These are phyloP conservation scores for Lepidochitona cinerea DNA, from an alignment of 2,888 invertebrate genomes.

Conservation along the genomic window DNA sequence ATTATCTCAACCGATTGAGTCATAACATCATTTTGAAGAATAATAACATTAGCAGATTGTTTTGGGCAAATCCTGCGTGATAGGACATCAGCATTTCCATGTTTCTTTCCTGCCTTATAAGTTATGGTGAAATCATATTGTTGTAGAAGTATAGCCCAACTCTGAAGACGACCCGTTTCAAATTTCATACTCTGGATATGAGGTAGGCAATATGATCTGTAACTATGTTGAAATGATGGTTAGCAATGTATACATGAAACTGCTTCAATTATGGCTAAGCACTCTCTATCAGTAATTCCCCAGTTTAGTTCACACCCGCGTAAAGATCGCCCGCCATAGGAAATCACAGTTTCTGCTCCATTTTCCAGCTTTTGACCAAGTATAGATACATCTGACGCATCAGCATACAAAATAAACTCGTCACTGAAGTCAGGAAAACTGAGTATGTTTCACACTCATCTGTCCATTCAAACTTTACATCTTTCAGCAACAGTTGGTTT, in stretches of 20 bases:
- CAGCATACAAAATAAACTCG: conserved; percentile 13
- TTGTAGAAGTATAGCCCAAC: conserved; percentile 14
- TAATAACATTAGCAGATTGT: neutral
- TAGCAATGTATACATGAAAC: conserved; percentile 14
- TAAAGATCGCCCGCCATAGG: conserved; percentile 17
- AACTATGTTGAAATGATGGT: neutral
- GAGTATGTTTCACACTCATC: conserved; percentile 36
- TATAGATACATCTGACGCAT: conserved; percentile 16
- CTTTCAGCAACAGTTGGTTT: conserved; percentile 45
- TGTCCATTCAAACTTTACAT: conserved; percentile 41
- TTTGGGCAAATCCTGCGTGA: conserved; percentile 19
- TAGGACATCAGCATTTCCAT: conserved; percentile 19
- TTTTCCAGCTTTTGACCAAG: conserved; percentile 17
- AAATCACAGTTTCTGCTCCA: conserved; percentile 7
- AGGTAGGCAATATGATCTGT: conserved; percentile 14
- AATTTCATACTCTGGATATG: neutral
- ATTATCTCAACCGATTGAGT: too few species aligned
- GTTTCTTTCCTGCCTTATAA: neutral
- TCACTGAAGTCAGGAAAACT: conserved; percentile 10
- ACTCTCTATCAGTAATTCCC: conserved; percentile 12
- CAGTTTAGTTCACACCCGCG: conserved; percentile 11
- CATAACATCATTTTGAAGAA: neutral
- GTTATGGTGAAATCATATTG: conserved; percentile 2
- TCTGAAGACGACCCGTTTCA: neutral
- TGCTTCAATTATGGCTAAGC: conserved; percentile 16